Evolutionary conservation across 2,888 invertebrate genomes (phyloP), one percentile per base, ranked within the genome.

Genomic region (Cephus runcator): DNA sequence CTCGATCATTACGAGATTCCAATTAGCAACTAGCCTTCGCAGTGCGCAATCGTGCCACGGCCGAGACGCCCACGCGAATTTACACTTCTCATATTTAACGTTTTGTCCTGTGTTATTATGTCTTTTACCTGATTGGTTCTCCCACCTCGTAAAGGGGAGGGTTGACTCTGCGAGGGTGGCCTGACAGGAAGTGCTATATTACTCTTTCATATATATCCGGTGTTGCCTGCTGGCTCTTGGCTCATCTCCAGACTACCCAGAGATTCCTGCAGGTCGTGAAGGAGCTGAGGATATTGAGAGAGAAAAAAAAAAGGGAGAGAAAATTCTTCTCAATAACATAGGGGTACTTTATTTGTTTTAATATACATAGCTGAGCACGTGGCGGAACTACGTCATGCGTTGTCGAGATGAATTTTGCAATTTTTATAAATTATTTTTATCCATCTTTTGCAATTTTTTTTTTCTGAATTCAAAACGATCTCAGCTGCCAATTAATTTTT

Each of bases 291-390:
- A 36, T 69, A 76, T 68, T 40, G 35, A 71, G 35, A 35, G 69
- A 69, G 15, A 34, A 36, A 73, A 33, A 40, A 75, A n/a, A 73
- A 30, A 33, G 36, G 12, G 12, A 12, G 12, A 35, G 35, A 35
- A 12, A 30, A 36, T 73, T 34, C 56, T 36, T 71, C 73, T 76
- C 71, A 73, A 56, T 31, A 56, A 34, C 36, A 75, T 78, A 75
- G 68, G 78, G 76, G 78, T 56, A 36, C 75, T 78, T 75, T 78
- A 78, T 78, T 78, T 73, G 71, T 71, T 34, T 71, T 34, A 31
- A 71, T 34, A 31, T 71, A 71, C 71, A 9, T 33, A 3, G 71
- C 12, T 15, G 12, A 31, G 31, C 71, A 34, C 71, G 31, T 34
- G 71, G 33, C n/a, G 71, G 12, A 33, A 34, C 31, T 9, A 56